Evolutionary conservation across 2,888 invertebrate species (phyloP), one percentile per base, ranked within the genome.

Genomic region (Panopea generosa): DNA sequence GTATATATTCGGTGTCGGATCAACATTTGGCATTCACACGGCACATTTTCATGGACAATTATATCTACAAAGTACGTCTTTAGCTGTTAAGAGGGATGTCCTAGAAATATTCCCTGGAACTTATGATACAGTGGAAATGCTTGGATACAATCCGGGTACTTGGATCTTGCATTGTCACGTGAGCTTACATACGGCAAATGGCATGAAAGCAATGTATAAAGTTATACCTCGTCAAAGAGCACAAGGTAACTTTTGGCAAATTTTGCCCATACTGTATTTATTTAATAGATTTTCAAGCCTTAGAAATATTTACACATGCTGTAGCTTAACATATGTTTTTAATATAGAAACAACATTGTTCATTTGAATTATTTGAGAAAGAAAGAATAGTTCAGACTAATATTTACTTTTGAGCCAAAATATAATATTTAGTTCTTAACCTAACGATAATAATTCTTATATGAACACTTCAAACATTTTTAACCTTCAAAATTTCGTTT

Each of bases 81-180:
- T 70, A 57, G 50, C 56, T 7, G 65, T 77, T 47, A 49, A 63
- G 24, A 20, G 66, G 2, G 84, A 84, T 67, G 79, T 83, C 4
- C 45, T 84, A 24, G 83, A 83, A 26, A 74, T 84, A 29, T 83
- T 77, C 61, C 76, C 83, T n/a, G 71, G 78, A 18, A 72, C 76
- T 9, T 56, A 77, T 40, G 75, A 75, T 33, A 72, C 75, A 16
- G 75, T 84, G 4, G 82, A 83, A 38, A 83, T 84, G 77, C 18
- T 65, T 2, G 75, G 82, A 6, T 72, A 74, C 20, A 83, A 83
- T 65, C 82, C 82, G n/a, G 84, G 84, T 1, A 74, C 74, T 9
- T 84, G 84, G 84, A 38, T 83, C 11, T 29, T 84, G 4, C 84
- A 84, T 55, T 84, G 84, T 60, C 84, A 84, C 62, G 68, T 83